Percentiles rank a stretch among this genome's conserved stretches.
These are phyloP conservation scores for Myoxocephalus aenaeus DNA, from an alignment of 2,797 vertebrate species.

Conservation along the genomic window DNA sequence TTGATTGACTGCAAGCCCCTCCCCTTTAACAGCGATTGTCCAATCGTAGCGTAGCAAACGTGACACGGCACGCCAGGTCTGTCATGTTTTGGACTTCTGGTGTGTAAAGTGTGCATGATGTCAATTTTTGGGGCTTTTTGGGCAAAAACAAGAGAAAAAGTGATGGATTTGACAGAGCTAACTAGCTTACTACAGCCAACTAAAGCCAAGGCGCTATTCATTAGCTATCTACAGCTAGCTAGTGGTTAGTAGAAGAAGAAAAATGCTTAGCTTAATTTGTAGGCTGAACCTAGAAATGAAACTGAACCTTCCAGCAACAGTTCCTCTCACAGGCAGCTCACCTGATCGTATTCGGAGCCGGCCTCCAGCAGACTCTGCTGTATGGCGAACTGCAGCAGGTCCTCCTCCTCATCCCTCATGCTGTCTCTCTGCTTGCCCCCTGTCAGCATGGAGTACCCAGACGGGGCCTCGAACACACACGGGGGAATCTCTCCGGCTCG, in stretches of 20 bases:
- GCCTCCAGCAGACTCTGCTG: slow-evolving; percentile 98
- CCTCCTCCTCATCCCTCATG: slow-evolving; percentile 94
- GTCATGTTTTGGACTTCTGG: neutral
- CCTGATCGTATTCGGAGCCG: slow-evolving; percentile 96
- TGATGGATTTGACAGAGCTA: neutral
- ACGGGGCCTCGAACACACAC: slow-evolving; percentile 91
- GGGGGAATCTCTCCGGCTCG: slow-evolving; percentile 92
- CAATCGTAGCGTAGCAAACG: neutral
- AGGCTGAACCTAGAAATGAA: neutral
- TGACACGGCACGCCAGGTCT: neutral
- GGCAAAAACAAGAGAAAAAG: neutral
- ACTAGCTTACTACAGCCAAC: neutral
- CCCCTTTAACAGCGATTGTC: neutral
- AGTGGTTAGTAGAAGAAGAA: neutral
- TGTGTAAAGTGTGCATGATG: neutral
- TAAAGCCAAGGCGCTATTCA: neutral
- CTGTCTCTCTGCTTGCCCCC: slow-evolving; percentile 91
- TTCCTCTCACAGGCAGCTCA: slow-evolving; percentile 49
- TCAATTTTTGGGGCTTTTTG: neutral
- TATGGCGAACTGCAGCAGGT: slow-evolving; percentile 96
- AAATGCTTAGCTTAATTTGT: neutral
- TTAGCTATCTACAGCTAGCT: neutral
- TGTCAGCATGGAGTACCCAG: slow-evolving; percentile 91
- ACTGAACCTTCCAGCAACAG: neutral
- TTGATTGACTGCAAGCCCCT: neutral